Base-by-base conservation (phyloP, 2,888 invertebrate genomes). In the Deroplatys truncata region DNA sequence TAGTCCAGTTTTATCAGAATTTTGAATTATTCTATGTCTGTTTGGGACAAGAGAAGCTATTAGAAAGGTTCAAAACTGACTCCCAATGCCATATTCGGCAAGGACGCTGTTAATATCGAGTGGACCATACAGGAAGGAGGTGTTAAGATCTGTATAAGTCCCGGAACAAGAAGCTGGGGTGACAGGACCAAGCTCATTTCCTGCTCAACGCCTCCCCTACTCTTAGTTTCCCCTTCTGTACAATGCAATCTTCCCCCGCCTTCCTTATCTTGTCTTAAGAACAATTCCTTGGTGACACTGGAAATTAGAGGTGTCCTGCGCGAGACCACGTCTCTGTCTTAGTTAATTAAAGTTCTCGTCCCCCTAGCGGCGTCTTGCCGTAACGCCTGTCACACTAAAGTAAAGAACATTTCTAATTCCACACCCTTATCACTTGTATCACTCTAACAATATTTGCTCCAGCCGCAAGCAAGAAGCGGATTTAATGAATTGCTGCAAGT, bases 231-330 rank as follows among this genome's bases (percentile, higher is more conserved):
- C 28, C 49, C 86, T 86, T 87, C 84, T 35, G 90, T 87, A 90
- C 90, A 87, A 89, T 90, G 90, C 90, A 90, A 89, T 90, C 90
- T 90, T 88, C 87, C 88, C 35, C 90, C 85, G 29, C 31, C 49
- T 87, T 82, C 86, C 90, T 90, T 90, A 90, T 90, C 90, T 90
- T 49, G 89, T 88, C 90, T 88, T 85, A 90, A 90, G 90, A 89
- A 90, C 90, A 90, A 89, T 90, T 90, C 90, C 89, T 91, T 87
- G 87, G 89, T 91, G 90, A 88, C 90, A 88, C 84, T 88, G 86
- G 90, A 90, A 91, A 90, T 90, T 91, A 91, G 90, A 91, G 90
- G 90, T 91, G 90, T 90, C 89, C 89, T 86, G 88, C 88, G 83
- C 31, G 86, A 49, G 83, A 49, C 85, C 89, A 31, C 89, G 82